phyloP scores from a whole-genome alignment of 1,140 invertebrate genomes.

The Leptinotarsa undecemlineata region DNA sequence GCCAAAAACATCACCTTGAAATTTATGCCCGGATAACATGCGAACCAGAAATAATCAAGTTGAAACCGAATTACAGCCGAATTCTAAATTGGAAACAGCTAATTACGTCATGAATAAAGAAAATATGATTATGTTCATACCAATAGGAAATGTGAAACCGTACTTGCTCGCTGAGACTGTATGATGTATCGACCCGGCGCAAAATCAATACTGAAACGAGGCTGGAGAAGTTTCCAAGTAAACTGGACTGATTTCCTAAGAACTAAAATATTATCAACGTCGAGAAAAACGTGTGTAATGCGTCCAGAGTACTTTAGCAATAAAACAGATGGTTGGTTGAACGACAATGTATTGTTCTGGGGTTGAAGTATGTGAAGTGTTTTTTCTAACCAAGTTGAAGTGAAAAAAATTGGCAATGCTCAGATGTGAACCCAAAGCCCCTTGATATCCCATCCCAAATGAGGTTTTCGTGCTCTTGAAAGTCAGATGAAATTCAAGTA shows the following conservation, averaged over 20 bases:
- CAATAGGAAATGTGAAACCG: background rate
- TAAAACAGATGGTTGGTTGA: too few relatives aligned
- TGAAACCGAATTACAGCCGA: slow-evolving; percentile 11
- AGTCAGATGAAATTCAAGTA: too few relatives aligned
- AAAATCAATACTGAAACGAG: background rate
- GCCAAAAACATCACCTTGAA: background rate
- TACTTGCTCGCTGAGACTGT: background rate
- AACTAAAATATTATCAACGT: too few relatives aligned
- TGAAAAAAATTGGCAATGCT: too few relatives aligned
- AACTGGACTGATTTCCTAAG: background rate
- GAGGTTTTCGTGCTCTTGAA: too few relatives aligned
- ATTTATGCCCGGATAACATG: background rate
- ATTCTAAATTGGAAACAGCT: slow-evolving; percentile 11
- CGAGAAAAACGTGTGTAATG: too few relatives aligned
- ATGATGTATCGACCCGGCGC: background rate
- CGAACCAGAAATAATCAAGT: slow-evolving; percentile 13
- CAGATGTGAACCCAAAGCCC: too few relatives aligned
- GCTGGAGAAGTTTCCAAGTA: background rate
- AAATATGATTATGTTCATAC: slow-evolving; percentile 14
- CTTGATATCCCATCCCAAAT: too few relatives aligned
- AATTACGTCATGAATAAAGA: slow-evolving; percentile 26
- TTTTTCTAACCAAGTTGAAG: too few relatives aligned
- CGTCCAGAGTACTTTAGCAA: too few relatives aligned
- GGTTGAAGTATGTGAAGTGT: too few relatives aligned
- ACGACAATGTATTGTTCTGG: too few relatives aligned